phyloP scores from a whole-genome alignment of 2,888 invertebrate species.

The Metalampra italica region DNA sequence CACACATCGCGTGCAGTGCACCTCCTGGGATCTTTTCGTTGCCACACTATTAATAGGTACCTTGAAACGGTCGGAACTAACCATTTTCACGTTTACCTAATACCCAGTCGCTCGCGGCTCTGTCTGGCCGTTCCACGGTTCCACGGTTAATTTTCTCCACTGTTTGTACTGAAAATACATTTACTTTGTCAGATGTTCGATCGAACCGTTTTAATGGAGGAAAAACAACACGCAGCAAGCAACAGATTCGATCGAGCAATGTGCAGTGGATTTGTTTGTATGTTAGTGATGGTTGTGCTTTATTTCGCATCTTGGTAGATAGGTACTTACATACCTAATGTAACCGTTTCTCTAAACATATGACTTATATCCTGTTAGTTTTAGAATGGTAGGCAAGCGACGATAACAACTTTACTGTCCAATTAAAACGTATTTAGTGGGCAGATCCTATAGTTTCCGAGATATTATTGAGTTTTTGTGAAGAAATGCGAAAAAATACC shows the following conservation, averaged over 20 bases:
- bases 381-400: no score
- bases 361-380: no score
- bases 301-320: background rate
- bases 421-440: no score
- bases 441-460: no score
- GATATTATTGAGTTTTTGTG: no score
- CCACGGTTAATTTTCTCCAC: conserved; percentile 27
- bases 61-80: conserved; percentile 34
- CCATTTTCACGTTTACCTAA: conserved; percentile 52
- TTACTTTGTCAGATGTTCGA: conserved; percentile 56
- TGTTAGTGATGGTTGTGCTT: background rate
- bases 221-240: conserved; percentile 42
- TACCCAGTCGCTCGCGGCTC: conserved; percentile 13
- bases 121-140: conserved; percentile 1
- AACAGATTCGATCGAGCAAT: conserved; percentile 15
- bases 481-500: no score
- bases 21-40: conserved; percentile 8
- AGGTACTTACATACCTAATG: no score
- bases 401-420: no score
- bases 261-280: background rate
- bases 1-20: conserved; percentile 31
- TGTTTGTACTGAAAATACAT: conserved; percentile 70
- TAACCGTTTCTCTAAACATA: no score
- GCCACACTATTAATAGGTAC: background rate
- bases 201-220: conserved; percentile 51